A percentile compares a stretch with the other conserved stretches of the same genome.
Evolutionary conservation across 2,113 vertebrate genomes (phyloP).

Genomic region (Morone chrysops): DNA sequence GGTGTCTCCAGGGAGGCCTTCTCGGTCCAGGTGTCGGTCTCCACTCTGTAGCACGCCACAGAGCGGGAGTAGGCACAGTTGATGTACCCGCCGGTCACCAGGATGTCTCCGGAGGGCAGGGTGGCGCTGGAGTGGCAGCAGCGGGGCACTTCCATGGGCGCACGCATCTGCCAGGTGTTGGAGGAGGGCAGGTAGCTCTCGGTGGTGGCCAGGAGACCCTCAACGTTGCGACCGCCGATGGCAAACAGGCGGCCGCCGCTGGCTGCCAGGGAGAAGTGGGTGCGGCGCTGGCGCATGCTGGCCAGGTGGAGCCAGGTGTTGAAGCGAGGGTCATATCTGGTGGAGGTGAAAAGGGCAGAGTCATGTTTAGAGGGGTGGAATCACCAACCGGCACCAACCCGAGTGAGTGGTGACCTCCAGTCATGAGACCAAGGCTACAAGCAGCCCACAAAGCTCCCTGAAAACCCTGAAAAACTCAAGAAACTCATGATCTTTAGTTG

Average conservation of each 20-base stretch:
- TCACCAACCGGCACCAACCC: background rate
- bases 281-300: constrained; percentile 88
- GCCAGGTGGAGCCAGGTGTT: constrained; percentile 89
- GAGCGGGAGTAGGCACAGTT: constrained; percentile 88
- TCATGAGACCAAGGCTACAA: too few relatives aligned
- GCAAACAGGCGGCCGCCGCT: constrained; percentile 86
- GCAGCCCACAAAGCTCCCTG: too few relatives aligned
- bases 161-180: constrained; percentile 87
- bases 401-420: too few relatives aligned
- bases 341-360: background rate
- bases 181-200: constrained; percentile 88
- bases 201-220: constrained; percentile 82
- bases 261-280: constrained; percentile 88
- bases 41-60: constrained; percentile 80
- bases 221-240: constrained; percentile 85
- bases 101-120: constrained; percentile 82
- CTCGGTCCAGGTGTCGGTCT: constrained; percentile 83
- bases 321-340: constrained; percentile 89
- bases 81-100: constrained; percentile 87
- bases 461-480: too few relatives aligned
- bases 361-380: background rate
- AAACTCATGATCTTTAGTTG: too few relatives aligned
- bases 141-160: constrained; percentile 85
- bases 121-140: constrained; percentile 88
- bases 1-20: constrained; percentile 80